Evolutionary conservation across 2,113 vertebrate genomes (phyloP).

Genomic region (Chamaetylas fuelleborni): DNA sequence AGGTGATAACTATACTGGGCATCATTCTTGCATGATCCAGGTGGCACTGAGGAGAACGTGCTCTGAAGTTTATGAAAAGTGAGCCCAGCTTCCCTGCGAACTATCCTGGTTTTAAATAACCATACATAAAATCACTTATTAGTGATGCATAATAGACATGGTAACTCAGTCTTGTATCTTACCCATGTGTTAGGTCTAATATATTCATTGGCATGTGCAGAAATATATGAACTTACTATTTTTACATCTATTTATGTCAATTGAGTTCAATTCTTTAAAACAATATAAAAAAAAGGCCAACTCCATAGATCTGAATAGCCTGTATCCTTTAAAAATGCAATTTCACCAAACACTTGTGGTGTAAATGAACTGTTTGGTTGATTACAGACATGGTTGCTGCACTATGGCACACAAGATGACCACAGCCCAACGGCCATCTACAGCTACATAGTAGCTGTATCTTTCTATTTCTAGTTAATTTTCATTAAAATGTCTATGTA

Average conservation of each 20-base stretch:
- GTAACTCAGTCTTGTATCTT: not conserved
- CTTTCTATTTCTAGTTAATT: not conserved
- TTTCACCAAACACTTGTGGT: not conserved
- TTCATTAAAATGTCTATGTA: not conserved
- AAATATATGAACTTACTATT: not conserved
- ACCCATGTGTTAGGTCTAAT: not conserved
- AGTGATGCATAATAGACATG: not conserved
- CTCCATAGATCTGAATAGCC: not conserved
- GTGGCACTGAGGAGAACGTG: not conserved
- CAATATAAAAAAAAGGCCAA: not conserved
- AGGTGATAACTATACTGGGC: not conserved
- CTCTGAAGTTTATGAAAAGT: not conserved
- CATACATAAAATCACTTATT: fast-evolving
- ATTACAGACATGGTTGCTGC: not conserved
- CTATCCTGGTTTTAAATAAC: not conserved
- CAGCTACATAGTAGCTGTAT: not conserved
- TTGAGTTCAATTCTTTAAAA: no score
- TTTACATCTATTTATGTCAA: not conserved
- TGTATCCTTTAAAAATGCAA: not conserved
- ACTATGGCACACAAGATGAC: not conserved
- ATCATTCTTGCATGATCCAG: not conserved
- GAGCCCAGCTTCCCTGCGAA: not conserved
- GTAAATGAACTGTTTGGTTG: not conserved
- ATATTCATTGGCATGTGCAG: not conserved
- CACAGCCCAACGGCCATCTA: not conserved